Percentiles rank a stretch among this genome's conserved stretches.
phyloP scores from a whole-genome alignment of 2,888 invertebrate species.

The Hydrotaea cyrtoneurina region DNA sequence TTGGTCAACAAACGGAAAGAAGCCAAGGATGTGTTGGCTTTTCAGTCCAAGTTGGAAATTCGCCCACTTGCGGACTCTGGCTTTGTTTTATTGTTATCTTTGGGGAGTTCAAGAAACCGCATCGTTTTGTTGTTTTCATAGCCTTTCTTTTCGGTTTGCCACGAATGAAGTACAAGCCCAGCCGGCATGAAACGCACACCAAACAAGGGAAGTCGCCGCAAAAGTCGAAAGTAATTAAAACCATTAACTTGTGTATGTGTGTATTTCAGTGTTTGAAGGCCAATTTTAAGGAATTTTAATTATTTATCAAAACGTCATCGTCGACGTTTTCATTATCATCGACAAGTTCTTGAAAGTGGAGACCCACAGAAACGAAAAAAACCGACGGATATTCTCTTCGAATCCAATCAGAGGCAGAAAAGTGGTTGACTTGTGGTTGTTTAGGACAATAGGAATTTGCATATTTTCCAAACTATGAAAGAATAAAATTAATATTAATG shows the following conservation, averaged over 20 bases:
- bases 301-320: neutral
- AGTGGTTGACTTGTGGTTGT: neutral
- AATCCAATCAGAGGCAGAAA: neutral
- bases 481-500: no score
- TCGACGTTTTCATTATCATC: no score
- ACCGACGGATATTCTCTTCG: no score
- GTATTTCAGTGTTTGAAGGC: neutral
- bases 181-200: neutral
- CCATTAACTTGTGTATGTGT: neutral
- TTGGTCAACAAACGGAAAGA: neutral
- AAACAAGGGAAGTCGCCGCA: neutral
- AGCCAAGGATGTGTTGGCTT: no score
- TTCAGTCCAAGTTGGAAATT: no score
- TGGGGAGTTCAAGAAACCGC: constrained; percentile 8
- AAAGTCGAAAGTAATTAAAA: constrained; percentile 22
- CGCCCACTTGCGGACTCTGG: no score
- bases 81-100: constrained; percentile 5
- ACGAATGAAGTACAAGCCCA: neutral
- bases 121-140: neutral
- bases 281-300: constrained; percentile 6
- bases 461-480: neutral
- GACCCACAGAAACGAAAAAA: no score
- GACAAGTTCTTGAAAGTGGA: neutral
- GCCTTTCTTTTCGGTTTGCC: neutral
- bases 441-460: neutral